Conservation (phyloP, 2,888 invertebrate genomes). For the Cacoxenus indagator region DNA sequence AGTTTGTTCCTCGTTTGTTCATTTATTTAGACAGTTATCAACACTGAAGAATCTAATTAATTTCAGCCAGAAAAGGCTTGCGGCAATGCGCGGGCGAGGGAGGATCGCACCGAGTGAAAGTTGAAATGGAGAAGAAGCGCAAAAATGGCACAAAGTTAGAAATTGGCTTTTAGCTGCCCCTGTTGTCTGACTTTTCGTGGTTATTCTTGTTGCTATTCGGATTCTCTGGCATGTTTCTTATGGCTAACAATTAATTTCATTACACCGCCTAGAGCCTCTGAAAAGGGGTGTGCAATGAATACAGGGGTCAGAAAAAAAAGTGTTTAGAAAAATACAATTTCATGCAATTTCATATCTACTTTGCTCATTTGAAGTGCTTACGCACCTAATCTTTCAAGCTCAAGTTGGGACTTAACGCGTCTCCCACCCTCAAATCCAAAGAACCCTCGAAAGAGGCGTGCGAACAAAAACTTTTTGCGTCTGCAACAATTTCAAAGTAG, state of each 20-base stretch:
- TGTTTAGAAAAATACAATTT: background rate
- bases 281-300: background rate
- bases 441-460: too few relatives aligned
- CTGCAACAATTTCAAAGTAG: too few relatives aligned
- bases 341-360: background rate
- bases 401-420: too few relatives aligned
- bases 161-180: background rate
- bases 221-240: slow-evolving; percentile 14
- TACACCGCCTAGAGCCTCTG: background rate
- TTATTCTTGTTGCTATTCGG: background rate
- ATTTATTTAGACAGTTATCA: slow-evolving; percentile 16
- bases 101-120: background rate
- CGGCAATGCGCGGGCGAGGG: background rate
- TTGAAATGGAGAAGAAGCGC: background rate
- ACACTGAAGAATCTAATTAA: slow-evolving; percentile 12
- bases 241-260: slow-evolving; percentile 20
- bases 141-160: background rate
- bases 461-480: too few relatives aligned
- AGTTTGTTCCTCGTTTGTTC: background rate
- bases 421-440: too few relatives aligned
- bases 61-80: slow-evolving; percentile 13
- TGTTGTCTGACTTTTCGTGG: background rate
- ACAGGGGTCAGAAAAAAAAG: background rate
- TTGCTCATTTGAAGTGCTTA: background rate
- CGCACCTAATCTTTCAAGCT: slow-evolving; percentile 2